Percentiles rank a stretch among this genome's conserved stretches.
Conservation (phyloP, 2,888 invertebrate genomes). For the Eucriotettix oculatus region DNA sequence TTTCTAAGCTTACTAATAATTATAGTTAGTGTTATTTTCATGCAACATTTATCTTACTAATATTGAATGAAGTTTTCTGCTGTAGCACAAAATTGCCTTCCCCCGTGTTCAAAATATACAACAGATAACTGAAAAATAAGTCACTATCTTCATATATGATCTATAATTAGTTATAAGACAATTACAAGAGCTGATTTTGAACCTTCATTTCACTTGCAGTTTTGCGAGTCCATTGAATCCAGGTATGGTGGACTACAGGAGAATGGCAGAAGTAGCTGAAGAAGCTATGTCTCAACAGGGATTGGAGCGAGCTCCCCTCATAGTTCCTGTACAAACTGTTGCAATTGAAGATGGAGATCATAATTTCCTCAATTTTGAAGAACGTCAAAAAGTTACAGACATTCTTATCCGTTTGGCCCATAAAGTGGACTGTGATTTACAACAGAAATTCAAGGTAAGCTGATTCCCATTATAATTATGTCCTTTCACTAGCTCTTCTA, state of each 20-base stretch:
- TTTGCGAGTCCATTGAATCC: conserved; percentile 43
- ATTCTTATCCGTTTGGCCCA: conserved; percentile 52
- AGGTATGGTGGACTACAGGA: conserved; percentile 34
- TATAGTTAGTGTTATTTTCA: too few species aligned
- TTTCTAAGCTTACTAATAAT: too few species aligned
- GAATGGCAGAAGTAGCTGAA: conserved; percentile 50
- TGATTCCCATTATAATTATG: not conserved
- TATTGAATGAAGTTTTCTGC: too few species aligned
- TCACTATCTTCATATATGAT: too few species aligned
- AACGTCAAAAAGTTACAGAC: conserved; percentile 41
- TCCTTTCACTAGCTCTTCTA: too few species aligned
- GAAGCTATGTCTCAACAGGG: conserved; percentile 48
- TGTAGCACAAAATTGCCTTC: too few species aligned
- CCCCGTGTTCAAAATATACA: too few species aligned
- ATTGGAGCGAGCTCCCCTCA: conserved; percentile 47
- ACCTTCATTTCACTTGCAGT: conserved; percentile 23
- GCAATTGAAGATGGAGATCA: conserved; percentile 44
- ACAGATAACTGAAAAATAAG: too few species aligned
- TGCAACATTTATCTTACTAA: too few species aligned
- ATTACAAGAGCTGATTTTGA: not conserved
- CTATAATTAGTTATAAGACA: not conserved
- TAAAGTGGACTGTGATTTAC: conserved; percentile 48
- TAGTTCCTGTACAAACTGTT: conserved; percentile 50
- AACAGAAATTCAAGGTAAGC: conserved; percentile 45
- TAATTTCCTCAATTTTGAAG: conserved; percentile 57